Conservation (phyloP, 2,113 vertebrate species). For the Corythoichthys haematopterus region DNA sequence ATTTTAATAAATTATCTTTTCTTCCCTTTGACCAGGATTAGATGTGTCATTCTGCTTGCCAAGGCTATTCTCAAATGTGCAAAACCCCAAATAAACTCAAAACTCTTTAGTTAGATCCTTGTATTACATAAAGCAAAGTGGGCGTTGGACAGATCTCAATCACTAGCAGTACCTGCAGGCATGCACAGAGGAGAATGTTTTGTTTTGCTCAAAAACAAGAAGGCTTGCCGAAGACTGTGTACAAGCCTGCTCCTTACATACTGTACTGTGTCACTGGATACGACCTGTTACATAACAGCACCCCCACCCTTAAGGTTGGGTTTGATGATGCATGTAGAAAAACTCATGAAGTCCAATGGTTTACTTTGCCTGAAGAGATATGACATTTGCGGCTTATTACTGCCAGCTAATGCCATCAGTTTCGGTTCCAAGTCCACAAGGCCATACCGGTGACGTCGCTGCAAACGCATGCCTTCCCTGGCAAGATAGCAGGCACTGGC, state of each 20-base stretch:
- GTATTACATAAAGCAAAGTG: slow-evolving; percentile 1
- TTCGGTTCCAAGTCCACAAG: slow-evolving; percentile 31
- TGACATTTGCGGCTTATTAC: neutral
- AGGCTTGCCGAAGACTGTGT: neutral
- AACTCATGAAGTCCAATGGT: neutral
- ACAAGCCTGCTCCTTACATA: slow-evolving; percentile 18
- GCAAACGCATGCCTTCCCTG: slow-evolving; percentile 22
- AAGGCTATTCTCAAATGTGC: slow-evolving; percentile 10
- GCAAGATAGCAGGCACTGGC: slow-evolving; percentile 6
- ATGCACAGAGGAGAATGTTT: neutral
- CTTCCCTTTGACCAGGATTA: slow-evolving; percentile 10
- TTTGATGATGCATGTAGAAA: neutral
- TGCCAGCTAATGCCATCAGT: neutral
- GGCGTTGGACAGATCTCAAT: neutral
- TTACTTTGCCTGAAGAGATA: neutral
- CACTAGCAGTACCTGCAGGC: neutral
- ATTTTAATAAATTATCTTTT: no score
- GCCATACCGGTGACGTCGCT: slow-evolving; percentile 47
- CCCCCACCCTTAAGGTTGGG: neutral
- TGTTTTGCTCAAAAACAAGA: neutral
- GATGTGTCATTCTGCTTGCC: slow-evolving; percentile 7
- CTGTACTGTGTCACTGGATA: slow-evolving; percentile 5
- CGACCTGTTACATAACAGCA: slow-evolving; percentile 21
- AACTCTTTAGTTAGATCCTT: neutral
- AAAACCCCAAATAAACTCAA: slow-evolving; percentile 7